Percentiles rank a stretch among this genome's conserved stretches.
These are phyloP conservation scores for Pseudochirops corinnae DNA, from an alignment of 2,797 vertebrate species.

Conservation along the genomic window DNA sequence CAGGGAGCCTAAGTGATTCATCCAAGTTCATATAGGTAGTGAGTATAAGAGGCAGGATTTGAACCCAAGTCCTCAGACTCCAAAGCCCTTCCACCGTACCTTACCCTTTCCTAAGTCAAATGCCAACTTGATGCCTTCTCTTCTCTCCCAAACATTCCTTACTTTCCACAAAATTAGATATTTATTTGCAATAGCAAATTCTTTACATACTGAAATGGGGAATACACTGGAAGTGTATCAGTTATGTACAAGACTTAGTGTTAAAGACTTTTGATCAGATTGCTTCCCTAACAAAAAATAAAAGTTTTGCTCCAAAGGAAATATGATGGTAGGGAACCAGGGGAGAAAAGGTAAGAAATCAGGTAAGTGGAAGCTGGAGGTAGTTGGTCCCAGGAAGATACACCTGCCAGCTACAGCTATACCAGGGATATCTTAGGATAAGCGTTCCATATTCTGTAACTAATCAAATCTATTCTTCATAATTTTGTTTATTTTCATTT, in stretches of 20 bases:
- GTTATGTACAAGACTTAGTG: not conserved
- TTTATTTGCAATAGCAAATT: not conserved
- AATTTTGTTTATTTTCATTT: not conserved
- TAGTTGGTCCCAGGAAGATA: not conserved
- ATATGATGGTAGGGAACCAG: not conserved
- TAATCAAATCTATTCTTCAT: not conserved
- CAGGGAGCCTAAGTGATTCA: not conserved
- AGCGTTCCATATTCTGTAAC: not conserved
- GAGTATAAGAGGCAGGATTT: not conserved
- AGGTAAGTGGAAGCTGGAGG: not conserved
- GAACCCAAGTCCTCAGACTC: not conserved
- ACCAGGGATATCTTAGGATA: not conserved
- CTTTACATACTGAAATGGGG: not conserved
- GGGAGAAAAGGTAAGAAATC: not conserved
- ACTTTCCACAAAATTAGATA: not conserved
- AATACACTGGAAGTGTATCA: not conserved
- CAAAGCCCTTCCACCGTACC: not conserved
- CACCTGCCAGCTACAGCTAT: not conserved
- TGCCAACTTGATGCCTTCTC: not conserved
- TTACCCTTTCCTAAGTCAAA: not conserved
- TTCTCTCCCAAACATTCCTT: not conserved
- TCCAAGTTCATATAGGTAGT: not conserved
- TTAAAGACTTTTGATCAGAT: not conserved
- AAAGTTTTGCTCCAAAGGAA: not conserved
- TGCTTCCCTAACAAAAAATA: not conserved